Conservation (phyloP, 1,140 invertebrate species). For the Brachionus plicatilis region DNA sequence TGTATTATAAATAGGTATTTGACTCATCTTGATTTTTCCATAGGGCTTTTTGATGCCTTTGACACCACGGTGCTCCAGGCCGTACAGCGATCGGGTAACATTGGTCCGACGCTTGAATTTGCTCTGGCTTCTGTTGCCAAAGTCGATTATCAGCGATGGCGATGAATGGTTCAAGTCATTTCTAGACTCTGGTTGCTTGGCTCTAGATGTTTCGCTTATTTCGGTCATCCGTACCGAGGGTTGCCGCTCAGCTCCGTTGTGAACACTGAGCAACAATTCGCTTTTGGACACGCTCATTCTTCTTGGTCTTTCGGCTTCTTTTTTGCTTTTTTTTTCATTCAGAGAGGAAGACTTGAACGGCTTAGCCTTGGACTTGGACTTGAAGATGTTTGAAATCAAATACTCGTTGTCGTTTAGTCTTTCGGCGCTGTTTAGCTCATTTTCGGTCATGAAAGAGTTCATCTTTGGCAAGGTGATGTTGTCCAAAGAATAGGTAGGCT, state of each 20-base stretch:
- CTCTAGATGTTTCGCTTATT: neutral
- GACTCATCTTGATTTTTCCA: neutral
- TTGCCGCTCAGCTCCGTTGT: no score
- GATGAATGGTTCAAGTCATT: neutral
- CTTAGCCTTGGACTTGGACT: neutral
- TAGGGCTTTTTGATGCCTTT: neutral
- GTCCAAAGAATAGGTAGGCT: neutral
- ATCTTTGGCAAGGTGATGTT: neutral
- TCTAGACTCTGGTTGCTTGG: neutral
- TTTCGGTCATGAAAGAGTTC: neutral
- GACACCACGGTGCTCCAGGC: neutral
- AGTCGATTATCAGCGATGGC: neutral
- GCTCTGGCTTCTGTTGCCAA: neutral
- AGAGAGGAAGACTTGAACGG: neutral
- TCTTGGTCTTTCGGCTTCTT: neutral
- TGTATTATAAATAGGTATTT: slow-evolving; percentile 17
- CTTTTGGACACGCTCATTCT: neutral
- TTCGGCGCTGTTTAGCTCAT: neutral
- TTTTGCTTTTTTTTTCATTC: slow-evolving; percentile 19
- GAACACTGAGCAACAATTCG: neutral
- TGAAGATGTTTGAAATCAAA: neutral
- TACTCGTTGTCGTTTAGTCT: neutral
- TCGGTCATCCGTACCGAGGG: neutral
- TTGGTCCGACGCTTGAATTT: neutral
- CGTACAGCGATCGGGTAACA: neutral